These are phyloP conservation scores for Acleris holmiana DNA, from an alignment of 2,888 invertebrate species.

Conservation along the genomic window DNA sequence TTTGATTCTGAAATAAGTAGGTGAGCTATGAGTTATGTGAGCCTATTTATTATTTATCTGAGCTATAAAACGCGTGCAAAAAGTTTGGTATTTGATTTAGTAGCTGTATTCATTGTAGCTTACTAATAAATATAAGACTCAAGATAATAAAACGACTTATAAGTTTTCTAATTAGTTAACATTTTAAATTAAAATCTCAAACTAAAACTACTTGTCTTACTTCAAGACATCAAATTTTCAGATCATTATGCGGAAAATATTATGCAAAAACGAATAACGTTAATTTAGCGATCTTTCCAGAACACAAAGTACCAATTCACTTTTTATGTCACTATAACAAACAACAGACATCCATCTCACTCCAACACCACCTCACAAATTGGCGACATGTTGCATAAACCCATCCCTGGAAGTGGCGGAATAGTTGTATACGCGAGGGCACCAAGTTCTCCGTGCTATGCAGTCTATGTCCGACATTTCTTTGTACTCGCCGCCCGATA, in stretches of 20 bases:
- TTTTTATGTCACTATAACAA: not conserved
- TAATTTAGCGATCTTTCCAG: no score
- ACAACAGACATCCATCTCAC: not conserved
- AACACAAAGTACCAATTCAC: not conserved
- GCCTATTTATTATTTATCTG: not conserved
- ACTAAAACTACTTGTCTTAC: no score
- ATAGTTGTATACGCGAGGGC: slow-evolving; percentile 72
- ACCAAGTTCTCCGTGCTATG: slow-evolving; percentile 71
- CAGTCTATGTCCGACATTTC: slow-evolving; percentile 69
- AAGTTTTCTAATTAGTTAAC: no score
- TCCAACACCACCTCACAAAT: slow-evolving; percentile 9
- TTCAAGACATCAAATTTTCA: no score
- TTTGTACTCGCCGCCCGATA: slow-evolving; percentile 69
- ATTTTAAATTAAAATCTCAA: no score
- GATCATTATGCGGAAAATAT: no score
- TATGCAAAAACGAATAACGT: no score
- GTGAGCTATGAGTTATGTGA: slow-evolving; percentile 21
- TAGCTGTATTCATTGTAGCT: not conserved
- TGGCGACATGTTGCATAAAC: slow-evolving; percentile 58
- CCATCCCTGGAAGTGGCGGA: slow-evolving; percentile 69
- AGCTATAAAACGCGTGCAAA: not conserved
- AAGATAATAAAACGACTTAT: no score
- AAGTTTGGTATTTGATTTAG: not conserved
- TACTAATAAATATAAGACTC: no score
- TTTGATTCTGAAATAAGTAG: slow-evolving; percentile 20